A percentile compares a stretch with the other conserved stretches of the same genome.
Conservation (phyloP, 2,888 invertebrate genomes). For the Hylaea fasciaria region DNA sequence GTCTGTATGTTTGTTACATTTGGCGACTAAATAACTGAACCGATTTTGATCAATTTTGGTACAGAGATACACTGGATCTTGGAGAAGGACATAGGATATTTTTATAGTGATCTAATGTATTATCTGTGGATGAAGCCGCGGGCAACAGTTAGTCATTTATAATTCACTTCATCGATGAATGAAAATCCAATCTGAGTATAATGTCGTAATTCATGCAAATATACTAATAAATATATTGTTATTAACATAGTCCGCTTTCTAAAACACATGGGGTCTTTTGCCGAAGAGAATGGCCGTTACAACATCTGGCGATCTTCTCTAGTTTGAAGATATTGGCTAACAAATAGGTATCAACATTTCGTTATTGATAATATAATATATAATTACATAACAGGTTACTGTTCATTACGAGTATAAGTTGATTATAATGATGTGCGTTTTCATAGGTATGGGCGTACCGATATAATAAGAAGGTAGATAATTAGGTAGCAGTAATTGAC, state of each 20-base stretch:
- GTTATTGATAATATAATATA: conserved; percentile 13
- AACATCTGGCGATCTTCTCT: conserved; percentile 18
- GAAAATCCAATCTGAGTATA: conserved; percentile 11
- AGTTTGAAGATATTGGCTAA: conserved; percentile 10
- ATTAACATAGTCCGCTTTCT: conserved; percentile 27
- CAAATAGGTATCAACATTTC: conserved; percentile 16
- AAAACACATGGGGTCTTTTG: conserved; percentile 38
- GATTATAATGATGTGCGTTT: too few species aligned
- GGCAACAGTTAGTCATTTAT: too few species aligned
- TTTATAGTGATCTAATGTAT: too few species aligned
- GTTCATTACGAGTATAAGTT: conserved; percentile 13
- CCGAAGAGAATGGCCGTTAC: conserved; percentile 35
- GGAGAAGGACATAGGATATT: too few species aligned
- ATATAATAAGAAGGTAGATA: too few species aligned
- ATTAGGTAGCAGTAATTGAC: too few species aligned
- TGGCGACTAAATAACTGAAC: too few species aligned
- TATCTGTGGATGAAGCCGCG: too few species aligned
- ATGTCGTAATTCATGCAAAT: conserved; percentile 22
- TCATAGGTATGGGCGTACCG: too few species aligned
- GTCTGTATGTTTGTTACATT: too few species aligned
- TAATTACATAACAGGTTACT: conserved; percentile 10
- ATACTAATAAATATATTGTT: conserved; percentile 17
- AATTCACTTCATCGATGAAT: neutral
- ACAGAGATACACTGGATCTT: too few species aligned
- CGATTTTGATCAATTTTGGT: too few species aligned